Conservation (phyloP, 2,797 vertebrate genomes). For the Lepilemur ruficaudatus region DNA sequence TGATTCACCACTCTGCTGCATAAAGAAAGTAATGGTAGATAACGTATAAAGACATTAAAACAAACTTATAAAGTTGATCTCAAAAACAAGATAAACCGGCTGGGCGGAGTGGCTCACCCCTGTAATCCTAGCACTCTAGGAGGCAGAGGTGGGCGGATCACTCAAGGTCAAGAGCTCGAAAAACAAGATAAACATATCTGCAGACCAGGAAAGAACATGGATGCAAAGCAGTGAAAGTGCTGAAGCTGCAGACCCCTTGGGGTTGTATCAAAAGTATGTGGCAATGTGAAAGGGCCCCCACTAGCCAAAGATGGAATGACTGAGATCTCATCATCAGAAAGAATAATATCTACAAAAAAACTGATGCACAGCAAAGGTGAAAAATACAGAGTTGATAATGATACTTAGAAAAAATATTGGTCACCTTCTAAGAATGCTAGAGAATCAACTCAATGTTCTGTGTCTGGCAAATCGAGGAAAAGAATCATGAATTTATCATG, state of each 20-base stretch:
- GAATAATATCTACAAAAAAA: neutral
- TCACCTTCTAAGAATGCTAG: neutral
- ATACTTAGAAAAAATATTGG: neutral
- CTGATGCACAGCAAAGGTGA: neutral
- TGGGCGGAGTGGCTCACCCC: no score
- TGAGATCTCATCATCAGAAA: neutral
- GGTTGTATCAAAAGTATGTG: neutral
- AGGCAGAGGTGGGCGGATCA: no score
- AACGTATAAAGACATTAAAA: neutral
- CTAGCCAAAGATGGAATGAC: neutral
- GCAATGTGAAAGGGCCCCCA: neutral
- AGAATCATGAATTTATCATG: neutral
- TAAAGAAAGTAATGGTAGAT: neutral
- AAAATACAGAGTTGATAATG: neutral
- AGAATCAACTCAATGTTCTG: neutral
- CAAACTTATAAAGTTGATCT: neutral
- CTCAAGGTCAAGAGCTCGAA: neutral
- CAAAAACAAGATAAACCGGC: neutral
- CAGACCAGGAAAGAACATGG: neutral
- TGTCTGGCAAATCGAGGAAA: neutral
- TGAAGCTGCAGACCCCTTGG: neutral
- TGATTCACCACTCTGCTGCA: neutral
- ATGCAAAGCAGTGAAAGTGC: neutral
- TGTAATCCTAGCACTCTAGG: no score
- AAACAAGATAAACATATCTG: neutral